These are phyloP conservation scores for Catharus fuscescens DNA, from an alignment of 2,113 vertebrate genomes.

Conservation along the genomic window DNA sequence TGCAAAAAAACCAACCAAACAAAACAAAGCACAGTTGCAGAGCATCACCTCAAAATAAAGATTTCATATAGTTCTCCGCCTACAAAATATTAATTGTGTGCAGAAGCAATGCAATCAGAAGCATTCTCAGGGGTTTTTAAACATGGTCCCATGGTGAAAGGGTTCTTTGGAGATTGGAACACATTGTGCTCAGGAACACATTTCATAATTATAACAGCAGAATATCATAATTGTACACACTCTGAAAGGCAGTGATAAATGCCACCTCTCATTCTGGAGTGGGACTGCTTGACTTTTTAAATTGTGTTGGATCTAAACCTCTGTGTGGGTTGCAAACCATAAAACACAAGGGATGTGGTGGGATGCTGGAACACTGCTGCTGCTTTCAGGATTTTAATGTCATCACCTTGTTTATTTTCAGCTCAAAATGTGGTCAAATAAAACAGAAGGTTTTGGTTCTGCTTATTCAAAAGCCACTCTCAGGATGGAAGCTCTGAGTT, in stretches of 20 bases:
- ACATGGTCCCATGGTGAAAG: not conserved
- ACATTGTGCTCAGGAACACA: not conserved
- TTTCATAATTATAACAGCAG: not conserved
- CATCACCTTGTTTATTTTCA: not conserved
- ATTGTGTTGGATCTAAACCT: not conserved
- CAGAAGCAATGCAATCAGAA: constrained; percentile 16
- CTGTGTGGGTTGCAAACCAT: not conserved
- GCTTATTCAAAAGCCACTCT: not conserved
- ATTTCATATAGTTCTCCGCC: not conserved
- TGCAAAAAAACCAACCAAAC: constrained; percentile 2
- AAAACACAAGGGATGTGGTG: not conserved
- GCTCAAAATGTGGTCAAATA: not conserved
- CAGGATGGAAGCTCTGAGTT: not conserved
- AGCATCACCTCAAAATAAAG: not conserved
- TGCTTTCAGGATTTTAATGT: not conserved
- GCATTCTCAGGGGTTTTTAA: constrained; percentile 3
- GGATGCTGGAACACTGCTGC: not conserved
- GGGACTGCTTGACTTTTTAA: not conserved
- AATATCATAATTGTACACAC: not conserved
- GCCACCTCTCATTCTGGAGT: constrained; percentile 15
- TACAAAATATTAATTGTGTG: not conserved
- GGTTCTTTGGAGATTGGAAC: not conserved
- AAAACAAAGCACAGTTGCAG: not conserved
- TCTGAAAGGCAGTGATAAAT: constrained; percentile 20
- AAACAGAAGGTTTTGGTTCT: not conserved